Base-by-base conservation (phyloP, 2,888 invertebrate species). In the Monochamus alternatus region DNA sequence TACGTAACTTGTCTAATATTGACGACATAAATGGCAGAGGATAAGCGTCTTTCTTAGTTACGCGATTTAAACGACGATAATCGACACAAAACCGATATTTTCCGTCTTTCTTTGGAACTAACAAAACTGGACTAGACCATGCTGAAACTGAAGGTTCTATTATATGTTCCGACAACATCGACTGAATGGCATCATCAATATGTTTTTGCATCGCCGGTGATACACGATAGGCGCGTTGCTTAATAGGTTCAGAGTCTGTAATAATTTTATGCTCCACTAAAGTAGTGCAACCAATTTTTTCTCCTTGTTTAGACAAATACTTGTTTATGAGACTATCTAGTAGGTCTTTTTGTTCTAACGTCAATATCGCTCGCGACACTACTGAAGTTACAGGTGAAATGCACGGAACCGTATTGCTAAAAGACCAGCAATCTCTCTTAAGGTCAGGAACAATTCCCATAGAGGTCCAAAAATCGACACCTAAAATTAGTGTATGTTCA, bases 401-500 rank as follows among this genome's bases (percentile, higher is more conserved):
- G 51, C 9, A 44, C 1, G 67, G 12, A 2, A 63, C 38, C 1
- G n/a, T 3, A 43, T 43, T 9, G 7, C 63, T 63, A 63, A 63
- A 63, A 43, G 12, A 14, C 63, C 63, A 63, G 43, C 63, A 63
- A 8, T 30, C 8, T 52, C 32, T 32, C 3, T 5, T 31, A 38
- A 75, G 67, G 59, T 65, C 44, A 7, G 75, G 66, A 32, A 75
- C 44, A 12, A 75, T 71, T 9, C 32, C 62, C 71, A 75, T 70
- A 8, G 22, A 10, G 22, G 43, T 9, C 72, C 71, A 75, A 14
- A 72, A 75, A 30, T 75, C 75, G 10, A 65, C 58, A 0, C 75
- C 72, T 12, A 75, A 62, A n/a, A 75, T 72, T n/a, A 72, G n/a
- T 10, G 3, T 62, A 52, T 65, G 66, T 2, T 67, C 67, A 2